Conservation (phyloP, 2,113 vertebrate genomes). For the Raphicerus campestris region DNA sequence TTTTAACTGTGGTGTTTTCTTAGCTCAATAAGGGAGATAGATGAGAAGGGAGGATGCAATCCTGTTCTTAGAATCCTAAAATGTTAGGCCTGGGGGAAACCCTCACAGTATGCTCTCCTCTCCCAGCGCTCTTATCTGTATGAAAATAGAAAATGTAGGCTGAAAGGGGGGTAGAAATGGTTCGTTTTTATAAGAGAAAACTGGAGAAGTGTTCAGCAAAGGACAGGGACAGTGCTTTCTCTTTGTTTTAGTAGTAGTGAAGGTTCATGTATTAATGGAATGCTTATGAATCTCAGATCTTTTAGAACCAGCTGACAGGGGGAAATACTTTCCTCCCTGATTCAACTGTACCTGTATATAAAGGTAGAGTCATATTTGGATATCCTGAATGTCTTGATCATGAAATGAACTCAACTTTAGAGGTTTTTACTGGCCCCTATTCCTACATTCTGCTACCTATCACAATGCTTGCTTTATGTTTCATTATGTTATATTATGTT, state of each 20-base stretch:
- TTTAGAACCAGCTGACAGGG: slow-evolving; percentile 27
- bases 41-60: not conserved
- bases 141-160: slow-evolving; percentile 15
- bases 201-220: not conserved
- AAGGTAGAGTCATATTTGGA: slow-evolving; percentile 25
- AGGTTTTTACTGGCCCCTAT: not conserved
- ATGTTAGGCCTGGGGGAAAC: not conserved
- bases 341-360: not conserved
- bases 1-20: slow-evolving; percentile 28
- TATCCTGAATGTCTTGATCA: not conserved
- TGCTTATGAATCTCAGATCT: not conserved
- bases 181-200: slow-evolving; percentile 14
- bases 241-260: not conserved
- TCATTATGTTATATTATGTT: not conserved
- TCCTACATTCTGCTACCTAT: not conserved
- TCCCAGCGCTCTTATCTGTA: not conserved
- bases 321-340: not conserved
- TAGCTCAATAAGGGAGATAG: not conserved
- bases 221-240: not conserved
- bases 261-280: not conserved
- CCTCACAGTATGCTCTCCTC: not conserved
- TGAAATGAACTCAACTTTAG: slow-evolving; percentile 18
- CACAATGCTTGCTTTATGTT: not conserved
- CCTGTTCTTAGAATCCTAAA: slow-evolving; percentile 33
- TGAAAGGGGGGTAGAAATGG: not conserved